phyloP scores from a whole-genome alignment of 2,113 vertebrate species.

The Tragulus kanchil region DNA sequence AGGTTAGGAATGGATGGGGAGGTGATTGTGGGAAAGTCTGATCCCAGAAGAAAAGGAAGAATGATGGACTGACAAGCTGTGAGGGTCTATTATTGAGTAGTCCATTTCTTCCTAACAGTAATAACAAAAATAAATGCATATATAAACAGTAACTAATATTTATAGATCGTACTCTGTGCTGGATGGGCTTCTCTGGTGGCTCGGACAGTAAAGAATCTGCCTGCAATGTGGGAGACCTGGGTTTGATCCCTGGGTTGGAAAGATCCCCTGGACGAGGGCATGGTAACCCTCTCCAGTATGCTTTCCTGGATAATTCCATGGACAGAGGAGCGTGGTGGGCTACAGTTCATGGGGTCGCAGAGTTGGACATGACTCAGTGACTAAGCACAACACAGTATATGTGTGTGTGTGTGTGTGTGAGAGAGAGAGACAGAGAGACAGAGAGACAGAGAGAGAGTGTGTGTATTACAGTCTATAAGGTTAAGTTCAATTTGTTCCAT shows the following conservation, averaged over 20 bases:
- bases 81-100: background rate
- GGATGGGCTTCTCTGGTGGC: no score
- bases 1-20: background rate
- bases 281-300: background rate
- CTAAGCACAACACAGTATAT: background rate
- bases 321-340: background rate
- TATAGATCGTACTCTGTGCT: background rate
- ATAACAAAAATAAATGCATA: background rate
- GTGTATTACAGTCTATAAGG: background rate
- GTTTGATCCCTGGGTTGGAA: no score
- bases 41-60: background rate
- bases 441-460: no score
- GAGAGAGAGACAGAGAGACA: no score
- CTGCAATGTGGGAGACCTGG: no score
- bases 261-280: background rate
- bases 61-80: background rate
- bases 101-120: background rate
- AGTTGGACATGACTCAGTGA: background rate
- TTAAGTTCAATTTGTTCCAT: background rate
- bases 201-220: no score
- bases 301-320: background rate
- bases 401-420: background rate
- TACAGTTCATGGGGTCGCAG: background rate
- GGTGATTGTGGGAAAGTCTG: background rate
- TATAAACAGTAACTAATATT: constrained; percentile 1